Conservation (phyloP, 92 coral and sea anemone species). For the Bergia sp. region DNA sequence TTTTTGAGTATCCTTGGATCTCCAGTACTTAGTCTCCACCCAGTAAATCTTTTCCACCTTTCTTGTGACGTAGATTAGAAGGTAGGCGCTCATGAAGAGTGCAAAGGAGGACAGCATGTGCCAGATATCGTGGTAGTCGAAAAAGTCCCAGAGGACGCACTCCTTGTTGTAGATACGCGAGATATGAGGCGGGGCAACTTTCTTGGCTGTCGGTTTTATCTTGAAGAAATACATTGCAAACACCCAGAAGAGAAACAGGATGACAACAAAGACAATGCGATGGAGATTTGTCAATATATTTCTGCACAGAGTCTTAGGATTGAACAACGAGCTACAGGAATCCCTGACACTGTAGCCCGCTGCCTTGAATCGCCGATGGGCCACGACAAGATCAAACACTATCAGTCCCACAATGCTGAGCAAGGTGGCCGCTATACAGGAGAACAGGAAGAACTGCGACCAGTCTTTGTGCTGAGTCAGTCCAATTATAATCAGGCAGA, state of each 20-base stretch:
- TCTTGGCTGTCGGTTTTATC: conserved; percentile 77
- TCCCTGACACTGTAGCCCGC: conserved; percentile 22
- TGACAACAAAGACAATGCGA: conserved; percentile 64
- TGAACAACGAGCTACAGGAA: conserved; percentile 1
- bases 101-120: conserved; percentile 97
- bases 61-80: conserved; percentile 80
- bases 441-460: conserved; percentile 93
- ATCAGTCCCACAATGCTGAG: conserved; percentile 72
- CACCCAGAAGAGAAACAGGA: conserved; percentile 83
- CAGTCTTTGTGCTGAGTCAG: conserved; percentile 70
- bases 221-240: conserved; percentile 94
- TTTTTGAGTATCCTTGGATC: conserved; percentile 21
- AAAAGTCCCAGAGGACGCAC: conserved; percentile 93
- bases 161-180: conserved; percentile 81
- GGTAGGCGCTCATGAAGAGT: conserved; percentile 83
- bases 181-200: conserved; percentile 75
- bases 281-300: conserved; percentile 59
- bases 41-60: conserved; percentile 72
- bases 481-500: conserved; percentile 82
- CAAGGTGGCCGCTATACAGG: conserved; percentile 86
- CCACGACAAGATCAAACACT: conserved; percentile 51
- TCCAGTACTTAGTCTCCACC: conserved; percentile 70
- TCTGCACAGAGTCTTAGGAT: conserved; percentile 31
- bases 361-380: conserved; percentile 45
- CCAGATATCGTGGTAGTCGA: conserved; percentile 98